phyloP scores from a whole-genome alignment of 2,888 invertebrate species.

The Ischnus inquisitorius region DNA sequence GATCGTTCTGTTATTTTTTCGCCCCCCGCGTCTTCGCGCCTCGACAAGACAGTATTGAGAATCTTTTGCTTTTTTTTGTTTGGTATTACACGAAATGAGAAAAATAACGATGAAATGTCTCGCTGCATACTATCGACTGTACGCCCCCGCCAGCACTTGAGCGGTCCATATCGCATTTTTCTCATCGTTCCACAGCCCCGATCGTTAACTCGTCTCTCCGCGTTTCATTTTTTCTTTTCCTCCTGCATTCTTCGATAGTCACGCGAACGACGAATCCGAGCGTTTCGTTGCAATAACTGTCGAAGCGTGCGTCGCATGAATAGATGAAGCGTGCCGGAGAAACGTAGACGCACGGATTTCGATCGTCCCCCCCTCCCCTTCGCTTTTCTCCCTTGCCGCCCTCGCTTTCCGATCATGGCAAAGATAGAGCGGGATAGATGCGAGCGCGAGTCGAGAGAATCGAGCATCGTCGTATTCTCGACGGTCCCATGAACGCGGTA shows the following conservation, averaged over 20 bases:
- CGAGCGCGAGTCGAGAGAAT: slow-evolving; percentile 15
- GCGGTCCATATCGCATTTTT: slow-evolving; percentile 52
- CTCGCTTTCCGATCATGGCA: slow-evolving; percentile 52
- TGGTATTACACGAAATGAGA: not conserved
- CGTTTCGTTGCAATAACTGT: not conserved
- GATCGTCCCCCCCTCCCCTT: not conserved
- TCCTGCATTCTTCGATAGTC: too few relatives aligned
- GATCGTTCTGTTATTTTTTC: not conserved
- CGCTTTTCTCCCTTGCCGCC: too few relatives aligned
- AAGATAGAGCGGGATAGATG: slow-evolving; percentile 68
- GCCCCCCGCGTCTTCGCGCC: not conserved
- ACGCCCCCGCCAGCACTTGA: slow-evolving; percentile 57
- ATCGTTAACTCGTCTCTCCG: slow-evolving; percentile 15
- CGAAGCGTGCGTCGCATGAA: not conserved
- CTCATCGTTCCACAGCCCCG: slow-evolving; percentile 20
- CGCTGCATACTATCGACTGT: slow-evolving; percentile 25
- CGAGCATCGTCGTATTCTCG: slow-evolving; percentile 9
- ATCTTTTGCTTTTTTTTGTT: not conserved
- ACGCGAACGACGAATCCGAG: not conserved
- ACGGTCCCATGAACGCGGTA: slow-evolving; percentile 70
- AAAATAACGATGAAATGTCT: slow-evolving; percentile 40
- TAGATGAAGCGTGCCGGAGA: not conserved
- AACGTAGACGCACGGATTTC: slow-evolving; percentile 8
- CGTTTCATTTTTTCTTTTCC: not conserved
- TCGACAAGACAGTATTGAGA: not conserved